These are phyloP conservation scores for Ctenicera cuprea DNA, from an alignment of 2,888 invertebrate genomes.

Conservation along the genomic window DNA sequence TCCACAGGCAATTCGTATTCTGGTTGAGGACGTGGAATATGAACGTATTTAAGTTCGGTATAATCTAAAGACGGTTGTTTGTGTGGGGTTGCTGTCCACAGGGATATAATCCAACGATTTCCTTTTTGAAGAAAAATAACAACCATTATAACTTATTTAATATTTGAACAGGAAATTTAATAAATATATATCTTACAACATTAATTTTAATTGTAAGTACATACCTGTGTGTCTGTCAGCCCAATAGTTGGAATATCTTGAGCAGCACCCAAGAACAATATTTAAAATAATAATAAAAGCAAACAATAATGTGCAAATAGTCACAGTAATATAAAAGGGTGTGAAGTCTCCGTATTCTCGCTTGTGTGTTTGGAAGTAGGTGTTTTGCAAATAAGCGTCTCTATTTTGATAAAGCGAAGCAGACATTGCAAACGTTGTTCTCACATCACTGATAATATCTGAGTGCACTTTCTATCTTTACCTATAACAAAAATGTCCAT, in stretches of 20 bases:
- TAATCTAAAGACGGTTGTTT: slow-evolving; percentile 88
- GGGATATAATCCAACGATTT: slow-evolving; percentile 88
- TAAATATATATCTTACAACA: background rate
- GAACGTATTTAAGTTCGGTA: slow-evolving; percentile 80
- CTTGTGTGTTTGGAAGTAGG: slow-evolving; percentile 75
- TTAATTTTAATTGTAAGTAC: slow-evolving; percentile 37
- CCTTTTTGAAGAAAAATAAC: slow-evolving; percentile 73
- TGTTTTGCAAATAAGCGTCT: slow-evolving; percentile 78
- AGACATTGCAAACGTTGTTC: slow-evolving; percentile 74
- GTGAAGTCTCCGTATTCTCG: slow-evolving; percentile 83
- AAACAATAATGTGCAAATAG: slow-evolving; percentile 84
- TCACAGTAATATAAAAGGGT: slow-evolving; percentile 89
- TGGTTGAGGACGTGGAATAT: slow-evolving; percentile 67
- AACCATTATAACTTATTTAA: too few species aligned
- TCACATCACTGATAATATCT: slow-evolving; percentile 24
- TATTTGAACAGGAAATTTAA: too few species aligned
- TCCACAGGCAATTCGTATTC: slow-evolving; percentile 27
- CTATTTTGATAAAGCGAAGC: slow-evolving; percentile 76
- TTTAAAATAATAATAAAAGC: slow-evolving; percentile 84
- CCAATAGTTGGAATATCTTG: slow-evolving; percentile 88
- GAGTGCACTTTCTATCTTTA: background rate
- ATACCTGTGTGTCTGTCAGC: slow-evolving; percentile 86
- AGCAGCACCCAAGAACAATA: slow-evolving; percentile 87
- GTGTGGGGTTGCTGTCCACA: slow-evolving; percentile 90
- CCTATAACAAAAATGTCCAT: slow-evolving; percentile 17